Evolutionary conservation across 1,140 invertebrate species (phyloP), one percentile per base, ranked within the genome.

Genomic region (Procambarus clarkii): DNA sequence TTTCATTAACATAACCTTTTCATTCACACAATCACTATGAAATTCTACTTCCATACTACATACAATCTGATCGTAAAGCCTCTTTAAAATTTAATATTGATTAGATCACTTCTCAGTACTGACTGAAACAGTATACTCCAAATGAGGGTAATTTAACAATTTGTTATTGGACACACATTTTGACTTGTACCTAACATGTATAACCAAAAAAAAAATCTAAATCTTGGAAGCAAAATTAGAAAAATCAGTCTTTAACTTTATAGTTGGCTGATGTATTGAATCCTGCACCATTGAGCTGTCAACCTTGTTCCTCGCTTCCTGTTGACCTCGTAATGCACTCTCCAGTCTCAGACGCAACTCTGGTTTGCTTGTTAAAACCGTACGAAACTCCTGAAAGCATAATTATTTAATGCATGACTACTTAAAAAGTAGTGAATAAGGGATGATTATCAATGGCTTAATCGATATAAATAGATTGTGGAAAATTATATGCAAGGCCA

Each of bases 221-320:
- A 82, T 91, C 54, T 91, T 85, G 24, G 82, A 88, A 46, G 93
- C 92, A 88, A 98, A 99, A 95, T 99, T 98, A 93, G 98, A 98
- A 94, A 99, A 99, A 95, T 99, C 97, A 24, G 98, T 99, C 96
- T 98, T 99, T 77, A 99, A 95, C 94, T 98, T 98, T 93, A 99
- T 99, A 13, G 97, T 97, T 81, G 97, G 97, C 79, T 96, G 95
- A 93, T 96, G 96, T 90, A 94, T 93, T 50, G 94, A 64, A 95
- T 94, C 93, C 96, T 94, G 74, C 95, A 94, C 90, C 93, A 94
- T 93, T 9, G 91, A 92, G 74, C 91, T 82, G 83, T 94, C 83
- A 45, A 79, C 71, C 94, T 93, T 95, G 95, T 58, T 94, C 95
- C 88, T 95, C 95, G 93, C 96, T 93, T 93, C 96, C 93, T 97